Base-by-base conservation (phyloP, 1,140 invertebrate genomes). In the Lepidotrigona ventralis region DNA sequence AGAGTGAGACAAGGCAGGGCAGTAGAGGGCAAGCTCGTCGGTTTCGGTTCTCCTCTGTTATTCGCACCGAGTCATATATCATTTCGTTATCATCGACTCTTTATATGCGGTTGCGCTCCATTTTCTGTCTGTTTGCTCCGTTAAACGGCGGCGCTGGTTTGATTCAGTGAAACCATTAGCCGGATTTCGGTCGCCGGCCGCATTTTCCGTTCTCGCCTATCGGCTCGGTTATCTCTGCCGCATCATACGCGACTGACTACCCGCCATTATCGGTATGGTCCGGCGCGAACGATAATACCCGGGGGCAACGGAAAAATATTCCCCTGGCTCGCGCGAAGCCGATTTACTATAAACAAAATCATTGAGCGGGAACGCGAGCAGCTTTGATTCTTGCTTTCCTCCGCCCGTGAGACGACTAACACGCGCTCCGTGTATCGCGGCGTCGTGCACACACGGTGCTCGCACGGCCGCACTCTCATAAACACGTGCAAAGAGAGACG, bases 21-120 rank as follows among this genome's bases (percentile, higher is more conserved):
- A 54, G 68, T 39, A 29, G 11, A 84, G 68, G 46, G 68, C 74
- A 77, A 53, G 53, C 73, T 63, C 86, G 86, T 83, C 81, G 85
- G 74, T 72, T 86, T 84, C 81, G 83, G 68, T 84, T 84, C 91
- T 87, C 88, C 86, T 88, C 86, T 75, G 81, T 86, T 86, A 88
- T 88, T 93, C 92, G 92, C 92, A 86, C 89, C 89, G 88, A 92
- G 92, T 93, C 93, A 93, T 94, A 94, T 94, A 94, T 94, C 94
- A 94, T 94, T 93, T 92, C 92, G 94, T 94, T 94, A 94, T 94
- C 94, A 94, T 94, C 93, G 94, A 94, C 93, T 94, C 94, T 94
- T 94, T 94, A 94, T 94, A 94, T 93, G 93, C 93, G 94, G 93
- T 93, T 92, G 93, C 92, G 93, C 93, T 94, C 93, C 93, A 94